Evolutionary conservation across 2,888 invertebrate species (phyloP).

Genomic region (Idaea aversata): DNA sequence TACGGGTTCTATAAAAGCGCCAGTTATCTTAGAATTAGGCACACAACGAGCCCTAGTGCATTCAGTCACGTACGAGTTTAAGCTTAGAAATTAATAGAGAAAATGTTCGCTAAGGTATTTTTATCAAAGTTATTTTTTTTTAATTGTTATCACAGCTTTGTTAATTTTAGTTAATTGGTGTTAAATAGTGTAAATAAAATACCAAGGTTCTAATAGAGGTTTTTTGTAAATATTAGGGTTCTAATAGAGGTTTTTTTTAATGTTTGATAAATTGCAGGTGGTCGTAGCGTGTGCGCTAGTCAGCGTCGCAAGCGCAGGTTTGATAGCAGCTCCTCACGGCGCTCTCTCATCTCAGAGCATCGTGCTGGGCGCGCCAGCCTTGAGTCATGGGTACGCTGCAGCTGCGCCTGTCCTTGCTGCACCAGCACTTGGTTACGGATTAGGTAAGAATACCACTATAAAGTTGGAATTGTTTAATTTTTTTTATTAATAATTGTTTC

Average conservation of each 20-base stretch:
- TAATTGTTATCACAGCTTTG: neutral
- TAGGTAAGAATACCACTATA: conserved; percentile 35
- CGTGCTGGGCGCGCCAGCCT: conserved; percentile 62
- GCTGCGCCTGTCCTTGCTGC: conserved; percentile 47
- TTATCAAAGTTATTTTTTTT: neutral
- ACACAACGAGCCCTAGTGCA: conserved; percentile 71
- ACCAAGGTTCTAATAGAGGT: neutral
- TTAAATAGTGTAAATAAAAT: conserved; percentile 1
- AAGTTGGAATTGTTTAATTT: conserved; percentile 2
- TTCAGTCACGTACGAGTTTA: conserved; percentile 56
- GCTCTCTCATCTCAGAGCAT: conserved; percentile 69
- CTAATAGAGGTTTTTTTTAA: neutral
- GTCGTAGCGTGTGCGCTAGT: conserved; percentile 57
- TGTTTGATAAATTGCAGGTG: conserved; percentile 37
- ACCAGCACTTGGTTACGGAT: conserved; percentile 44
- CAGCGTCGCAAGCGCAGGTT: conserved; percentile 71
- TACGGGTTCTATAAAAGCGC: conserved; percentile 69
- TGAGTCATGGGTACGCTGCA: conserved; percentile 52
- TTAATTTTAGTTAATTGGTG: conserved; percentile 2
- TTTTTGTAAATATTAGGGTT: neutral
- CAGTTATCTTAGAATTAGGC: conserved; percentile 67
- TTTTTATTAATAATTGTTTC: neutral
- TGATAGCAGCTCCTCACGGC: conserved; percentile 66
- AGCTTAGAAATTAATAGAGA: conserved; percentile 52
- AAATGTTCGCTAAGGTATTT: conserved; percentile 73